Conservation (phyloP, 1,140 invertebrate species). For the Drosophila guanche region DNA sequence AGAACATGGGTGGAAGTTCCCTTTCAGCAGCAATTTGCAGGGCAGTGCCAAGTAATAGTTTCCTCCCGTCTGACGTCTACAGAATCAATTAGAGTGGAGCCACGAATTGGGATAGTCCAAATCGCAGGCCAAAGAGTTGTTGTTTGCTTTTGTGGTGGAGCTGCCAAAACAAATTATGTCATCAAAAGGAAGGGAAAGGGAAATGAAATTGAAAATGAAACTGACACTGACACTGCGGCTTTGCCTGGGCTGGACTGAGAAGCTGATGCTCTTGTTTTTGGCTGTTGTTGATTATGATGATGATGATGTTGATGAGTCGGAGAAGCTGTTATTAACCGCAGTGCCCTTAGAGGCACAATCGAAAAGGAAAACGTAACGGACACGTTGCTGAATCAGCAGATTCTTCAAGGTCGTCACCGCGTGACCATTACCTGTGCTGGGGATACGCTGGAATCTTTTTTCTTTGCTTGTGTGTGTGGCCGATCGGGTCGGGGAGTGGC, state of each 20-base stretch:
- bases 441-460: conserved; percentile 5
- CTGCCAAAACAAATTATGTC: conserved; percentile 59
- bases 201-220: conserved; percentile 19
- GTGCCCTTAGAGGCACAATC: conserved; percentile 29
- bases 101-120: conserved; percentile 21
- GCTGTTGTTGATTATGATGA: too few species aligned
- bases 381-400: conserved; percentile 27
- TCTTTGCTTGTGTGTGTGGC: neutral
- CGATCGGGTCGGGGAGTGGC: too few species aligned
- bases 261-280: too few species aligned
- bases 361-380: conserved; percentile 59
- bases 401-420: conserved; percentile 55
- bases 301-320: conserved; percentile 1
- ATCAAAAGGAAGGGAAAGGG: conserved; percentile 56
- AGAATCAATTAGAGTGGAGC: conserved; percentile 64
- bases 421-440: neutral
- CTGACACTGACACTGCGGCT: too few species aligned
- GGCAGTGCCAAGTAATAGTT: conserved; percentile 45
- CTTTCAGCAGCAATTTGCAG: conserved; percentile 31
- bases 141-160: conserved; percentile 5
- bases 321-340: conserved; percentile 48
- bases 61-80: conserved; percentile 45
- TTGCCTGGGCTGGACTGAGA: too few species aligned
- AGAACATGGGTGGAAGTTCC: conserved; percentile 1
- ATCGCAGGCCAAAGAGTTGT: conserved; percentile 1